These are phyloP conservation scores for Mactromeris polynyma DNA, from an alignment of 2,888 invertebrate genomes.

Conservation along the genomic window DNA sequence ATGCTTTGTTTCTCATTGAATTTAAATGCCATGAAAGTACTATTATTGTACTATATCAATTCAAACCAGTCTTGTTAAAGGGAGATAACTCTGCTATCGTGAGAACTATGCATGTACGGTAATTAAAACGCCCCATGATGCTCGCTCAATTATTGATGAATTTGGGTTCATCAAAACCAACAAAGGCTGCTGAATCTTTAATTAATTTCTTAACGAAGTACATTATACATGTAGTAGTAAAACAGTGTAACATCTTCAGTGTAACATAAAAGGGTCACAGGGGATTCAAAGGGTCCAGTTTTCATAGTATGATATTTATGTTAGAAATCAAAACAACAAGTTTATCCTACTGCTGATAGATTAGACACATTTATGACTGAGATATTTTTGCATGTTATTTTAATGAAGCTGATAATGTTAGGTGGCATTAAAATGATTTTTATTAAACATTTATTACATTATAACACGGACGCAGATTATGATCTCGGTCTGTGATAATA, in stretches of 20 bases:
- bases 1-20: no score
- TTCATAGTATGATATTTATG: slow-evolving; percentile 2
- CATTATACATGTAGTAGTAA: not conserved
- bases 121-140: not conserved
- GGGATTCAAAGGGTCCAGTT: not conserved
- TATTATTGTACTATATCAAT: not conserved
- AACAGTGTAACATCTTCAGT: not conserved
- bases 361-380: not conserved
- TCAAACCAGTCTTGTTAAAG: not conserved
- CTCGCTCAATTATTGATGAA: not conserved
- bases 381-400: not conserved
- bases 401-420: not conserved
- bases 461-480: not conserved
- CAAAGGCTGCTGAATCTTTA: not conserved
- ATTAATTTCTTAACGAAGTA: not conserved
- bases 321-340: slow-evolving; percentile 24
- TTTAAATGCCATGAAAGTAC: not conserved
- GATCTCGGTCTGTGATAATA: not conserved
- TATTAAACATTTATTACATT: not conserved
- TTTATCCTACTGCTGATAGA: slow-evolving; percentile 27
- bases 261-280: not conserved
- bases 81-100: not conserved
- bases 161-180: not conserved
- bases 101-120: not conserved
- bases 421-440: not conserved